These are phyloP conservation scores for Streptopelia turtur DNA, from an alignment of 2,797 vertebrate species.

Conservation along the genomic window DNA sequence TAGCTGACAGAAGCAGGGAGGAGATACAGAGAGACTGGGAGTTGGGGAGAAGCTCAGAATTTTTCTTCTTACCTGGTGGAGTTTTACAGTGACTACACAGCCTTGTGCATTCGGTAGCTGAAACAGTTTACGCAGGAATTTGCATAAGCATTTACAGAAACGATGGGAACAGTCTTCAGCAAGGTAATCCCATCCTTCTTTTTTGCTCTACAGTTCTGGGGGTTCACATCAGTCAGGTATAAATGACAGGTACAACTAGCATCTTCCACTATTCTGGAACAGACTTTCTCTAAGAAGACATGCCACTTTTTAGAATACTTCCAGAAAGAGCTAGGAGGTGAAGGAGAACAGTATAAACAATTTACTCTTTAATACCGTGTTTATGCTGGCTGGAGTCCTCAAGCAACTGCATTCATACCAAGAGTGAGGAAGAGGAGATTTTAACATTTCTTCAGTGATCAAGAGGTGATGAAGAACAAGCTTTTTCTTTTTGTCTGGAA, in stretches of 20 bases:
- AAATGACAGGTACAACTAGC: not conserved
- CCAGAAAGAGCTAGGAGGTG: not conserved
- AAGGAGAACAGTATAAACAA: not conserved
- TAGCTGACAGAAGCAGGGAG: not conserved
- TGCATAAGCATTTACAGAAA: not conserved
- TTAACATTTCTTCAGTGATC: not conserved
- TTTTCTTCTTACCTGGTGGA: not conserved
- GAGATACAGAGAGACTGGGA: not conserved
- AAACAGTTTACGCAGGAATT: not conserved
- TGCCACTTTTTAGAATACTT: not conserved
- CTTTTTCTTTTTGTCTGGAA: not conserved
- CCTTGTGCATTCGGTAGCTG: not conserved
- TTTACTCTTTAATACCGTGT: not conserved
- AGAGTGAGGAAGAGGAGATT: not conserved
- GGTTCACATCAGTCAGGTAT: not conserved
- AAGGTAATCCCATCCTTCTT: not conserved
- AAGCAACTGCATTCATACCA: not conserved
- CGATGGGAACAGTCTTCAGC: not conserved
- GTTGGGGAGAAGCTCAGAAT: not conserved
- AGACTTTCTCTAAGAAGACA: not conserved
- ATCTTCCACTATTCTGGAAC: not conserved
- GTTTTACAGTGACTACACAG: not conserved
- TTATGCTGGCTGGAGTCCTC: not conserved
- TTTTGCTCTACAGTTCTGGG: not conserved
- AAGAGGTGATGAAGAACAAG: not conserved